Evolutionary conservation across 1,140 invertebrate genomes (phyloP), one percentile per base, ranked within the genome.

Genomic region (Sycophaga agraensis): DNA sequence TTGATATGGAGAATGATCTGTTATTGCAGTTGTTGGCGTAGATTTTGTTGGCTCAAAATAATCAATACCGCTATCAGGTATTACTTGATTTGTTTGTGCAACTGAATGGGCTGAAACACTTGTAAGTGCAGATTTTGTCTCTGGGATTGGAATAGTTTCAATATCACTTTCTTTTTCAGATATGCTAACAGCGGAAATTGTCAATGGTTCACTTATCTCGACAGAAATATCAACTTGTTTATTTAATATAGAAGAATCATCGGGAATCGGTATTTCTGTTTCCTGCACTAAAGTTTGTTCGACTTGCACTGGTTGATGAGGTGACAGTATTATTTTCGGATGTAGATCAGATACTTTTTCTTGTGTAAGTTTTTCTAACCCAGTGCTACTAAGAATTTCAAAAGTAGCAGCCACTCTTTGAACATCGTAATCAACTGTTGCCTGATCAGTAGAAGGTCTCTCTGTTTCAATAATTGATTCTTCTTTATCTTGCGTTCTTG

Each of bases 401-500:
- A 80, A 80, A 65, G 79, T 83, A 0, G 80, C 75, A 3, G 85
- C 84, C 31, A 86, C 80, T 46, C 67, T 68, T 66, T 85, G 79
- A 12, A 79, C 68, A 64, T 78, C 73, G 57, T 86, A 76, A 39
- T 82, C 77, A 11, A 84, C 45, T 2, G 70, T 69, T 26, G 85
- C 84, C 73, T 81, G 75, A 4, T 66, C 72, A 12, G 45, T 63
- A 65, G 80, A 73, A 6, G 81, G 82, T 59, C 66, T 74, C 48
- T 65, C 64, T 59, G 68, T 66, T 22, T 75, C 62, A 17, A 67
- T 63, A 24, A 85, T 68, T 42, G 68, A 31, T 34, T 73, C 76
- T 76, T 86, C 85, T 71, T 82, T 85, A 42, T 85, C 81, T 58
- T 82, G 74, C 6, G 78, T 50, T 55, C 80, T 69, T 4, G 82